Evolutionary conservation across 2,888 invertebrate species (phyloP).

Genomic region (Trichogramma evanescens): DNA sequence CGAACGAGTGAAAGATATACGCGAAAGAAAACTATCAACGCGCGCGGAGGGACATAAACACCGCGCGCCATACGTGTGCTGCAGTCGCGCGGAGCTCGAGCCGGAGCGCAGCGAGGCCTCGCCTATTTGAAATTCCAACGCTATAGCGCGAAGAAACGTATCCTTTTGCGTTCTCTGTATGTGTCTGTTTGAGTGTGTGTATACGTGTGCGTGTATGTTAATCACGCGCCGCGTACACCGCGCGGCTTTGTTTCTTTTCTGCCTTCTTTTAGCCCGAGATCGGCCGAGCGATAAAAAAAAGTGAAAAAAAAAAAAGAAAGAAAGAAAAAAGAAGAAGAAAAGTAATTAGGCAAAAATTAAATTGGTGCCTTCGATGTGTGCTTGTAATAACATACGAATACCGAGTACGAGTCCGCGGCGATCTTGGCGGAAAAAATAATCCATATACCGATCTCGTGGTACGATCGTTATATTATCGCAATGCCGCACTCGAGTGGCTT

Average conservation of each 20-base stretch:
- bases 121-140: conserved; percentile 11
- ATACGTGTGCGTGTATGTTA: conserved; percentile 1
- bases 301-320: neutral
- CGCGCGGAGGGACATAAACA: neutral
- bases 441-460: no score
- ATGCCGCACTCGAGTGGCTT: no score
- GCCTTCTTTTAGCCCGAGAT: neutral
- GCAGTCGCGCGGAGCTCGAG: neutral
- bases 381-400: no score
- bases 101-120: neutral
- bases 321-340: neutral
- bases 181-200: no score
- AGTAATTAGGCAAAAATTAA: neutral
- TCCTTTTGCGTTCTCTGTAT: no score
- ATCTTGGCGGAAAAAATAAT: no score
- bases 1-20: neutral
- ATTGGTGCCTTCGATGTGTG: no score
- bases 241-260: neutral
- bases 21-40: neutral
- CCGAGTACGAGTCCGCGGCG: no score
- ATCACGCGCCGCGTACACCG: conserved; percentile 11
- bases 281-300: neutral
- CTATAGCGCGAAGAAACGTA: neutral
- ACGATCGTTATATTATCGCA: no score
- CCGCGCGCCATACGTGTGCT: neutral